Percentiles rank a stretch among this genome's conserved stretches.
phyloP scores from a whole-genome alignment of 2,113 vertebrate species.

The Tretioscincus oriximinensis region DNA sequence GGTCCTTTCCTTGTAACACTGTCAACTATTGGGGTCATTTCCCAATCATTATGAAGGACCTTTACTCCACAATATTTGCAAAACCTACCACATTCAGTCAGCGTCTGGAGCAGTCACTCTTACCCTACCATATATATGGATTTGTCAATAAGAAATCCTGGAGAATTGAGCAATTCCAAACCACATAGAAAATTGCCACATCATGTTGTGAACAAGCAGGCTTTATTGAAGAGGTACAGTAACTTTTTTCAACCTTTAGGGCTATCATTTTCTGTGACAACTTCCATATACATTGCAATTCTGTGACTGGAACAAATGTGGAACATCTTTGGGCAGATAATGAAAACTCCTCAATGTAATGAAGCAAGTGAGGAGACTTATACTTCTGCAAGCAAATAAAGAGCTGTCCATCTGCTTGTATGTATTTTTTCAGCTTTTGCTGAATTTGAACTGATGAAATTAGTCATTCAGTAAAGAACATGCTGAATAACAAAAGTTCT shows the following conservation, averaged over 20 bases:
- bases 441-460: background rate
- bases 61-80: no score
- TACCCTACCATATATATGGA: background rate
- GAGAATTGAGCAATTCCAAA: slow-evolving; percentile 43
- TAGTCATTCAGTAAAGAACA: background rate
- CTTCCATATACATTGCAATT: background rate
- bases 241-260: slow-evolving; percentile 41
- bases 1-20: no score
- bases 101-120: background rate
- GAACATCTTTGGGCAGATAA: background rate
- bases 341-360: background rate
- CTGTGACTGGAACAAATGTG: background rate
- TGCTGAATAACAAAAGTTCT: background rate
- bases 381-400: background rate
- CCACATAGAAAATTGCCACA: slow-evolving; percentile 35
- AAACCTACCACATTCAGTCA: no score
- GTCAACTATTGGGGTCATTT: no score
- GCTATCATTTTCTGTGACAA: background rate
- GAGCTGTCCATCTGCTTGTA: background rate
- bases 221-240: background rate
- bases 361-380: background rate
- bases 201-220: slow-evolving; percentile 19
- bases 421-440: no score
- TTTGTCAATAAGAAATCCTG: background rate
- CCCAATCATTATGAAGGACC: no score